Evolutionary conservation across 2,797 vertebrate species (phyloP).

Genomic region (Miopithecus talapoin): DNA sequence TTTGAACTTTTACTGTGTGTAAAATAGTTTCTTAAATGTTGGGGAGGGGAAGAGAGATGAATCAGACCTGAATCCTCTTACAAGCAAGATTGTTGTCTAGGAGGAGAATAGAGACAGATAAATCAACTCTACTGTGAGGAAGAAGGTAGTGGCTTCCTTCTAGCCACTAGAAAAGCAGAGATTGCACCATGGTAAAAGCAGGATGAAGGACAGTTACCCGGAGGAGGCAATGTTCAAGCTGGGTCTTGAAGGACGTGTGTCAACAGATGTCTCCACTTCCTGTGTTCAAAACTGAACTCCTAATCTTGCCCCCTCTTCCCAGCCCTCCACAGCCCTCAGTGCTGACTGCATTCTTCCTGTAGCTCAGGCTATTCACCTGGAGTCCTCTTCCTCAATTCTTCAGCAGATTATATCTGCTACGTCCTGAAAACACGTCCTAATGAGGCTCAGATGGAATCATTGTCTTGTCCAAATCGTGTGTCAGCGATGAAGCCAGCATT

Average conservation of each 20-base stretch:
- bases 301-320: rapidly evolving
- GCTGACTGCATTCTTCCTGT: neutral
- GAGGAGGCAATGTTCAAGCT: neutral
- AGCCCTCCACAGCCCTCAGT: rapidly evolving
- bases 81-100: neutral
- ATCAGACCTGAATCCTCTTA: neutral
- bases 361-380: neutral
- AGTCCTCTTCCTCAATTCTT: neutral
- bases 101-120: neutral
- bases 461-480: neutral
- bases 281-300: rapidly evolving
- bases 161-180: too few species aligned
- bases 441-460: neutral
- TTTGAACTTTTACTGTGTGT: neutral
- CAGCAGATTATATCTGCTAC: rapidly evolving
- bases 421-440: neutral
- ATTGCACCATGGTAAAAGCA: rapidly evolving
- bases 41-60: neutral
- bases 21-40: neutral
- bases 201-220: rapidly evolving
- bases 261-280: rapidly evolving
- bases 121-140: rapidly evolving
- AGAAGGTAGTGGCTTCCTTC: too few species aligned
- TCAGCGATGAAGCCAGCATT: too few species aligned
- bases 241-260: rapidly evolving